phyloP scores from a whole-genome alignment of 2,888 invertebrate genomes.

The Anthrax anthrax region DNA sequence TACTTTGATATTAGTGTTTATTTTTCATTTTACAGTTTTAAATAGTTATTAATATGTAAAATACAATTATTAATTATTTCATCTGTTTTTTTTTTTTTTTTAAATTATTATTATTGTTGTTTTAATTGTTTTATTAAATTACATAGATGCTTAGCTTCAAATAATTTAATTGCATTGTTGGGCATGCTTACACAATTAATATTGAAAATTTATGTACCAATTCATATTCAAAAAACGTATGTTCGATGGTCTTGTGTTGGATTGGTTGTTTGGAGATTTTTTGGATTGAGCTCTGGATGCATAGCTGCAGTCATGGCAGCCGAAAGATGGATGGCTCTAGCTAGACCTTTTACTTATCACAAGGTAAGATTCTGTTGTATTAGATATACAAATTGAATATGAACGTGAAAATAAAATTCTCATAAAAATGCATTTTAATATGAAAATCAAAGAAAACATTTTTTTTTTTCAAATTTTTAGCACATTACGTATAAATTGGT shows the following conservation, averaged over 20 bases:
- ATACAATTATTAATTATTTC: too few relatives aligned
- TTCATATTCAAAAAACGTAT: conserved; percentile 21
- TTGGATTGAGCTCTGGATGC: conserved; percentile 76
- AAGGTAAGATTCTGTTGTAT: conserved; percentile 41
- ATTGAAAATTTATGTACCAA: conserved; percentile 36
- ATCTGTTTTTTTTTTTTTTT: too few relatives aligned
- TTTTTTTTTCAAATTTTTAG: conserved; percentile 33
- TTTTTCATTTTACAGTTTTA: too few relatives aligned
- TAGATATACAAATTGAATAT: too few relatives aligned
- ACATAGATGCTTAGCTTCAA: conserved; percentile 62
- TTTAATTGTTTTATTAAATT: too few relatives aligned
- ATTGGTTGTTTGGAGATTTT: conserved; percentile 60
- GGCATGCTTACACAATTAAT: conserved; percentile 63
- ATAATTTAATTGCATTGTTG: conserved; percentile 63
- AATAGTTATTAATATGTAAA: too few relatives aligned
- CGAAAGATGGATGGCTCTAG: conserved; percentile 74
- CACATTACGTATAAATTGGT: conserved; percentile 67
- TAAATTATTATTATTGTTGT: too few relatives aligned
- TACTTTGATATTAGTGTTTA: too few relatives aligned
- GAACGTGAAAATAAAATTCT: too few relatives aligned
- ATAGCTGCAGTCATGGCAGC: conserved; percentile 80
- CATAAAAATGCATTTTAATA: too few relatives aligned
- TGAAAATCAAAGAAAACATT: too few relatives aligned
- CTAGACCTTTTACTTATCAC: conserved; percentile 74
- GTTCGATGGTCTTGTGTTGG: conserved; percentile 28